phyloP scores from a whole-genome alignment of 2,797 vertebrate genomes.

The Carapus acus region DNA sequence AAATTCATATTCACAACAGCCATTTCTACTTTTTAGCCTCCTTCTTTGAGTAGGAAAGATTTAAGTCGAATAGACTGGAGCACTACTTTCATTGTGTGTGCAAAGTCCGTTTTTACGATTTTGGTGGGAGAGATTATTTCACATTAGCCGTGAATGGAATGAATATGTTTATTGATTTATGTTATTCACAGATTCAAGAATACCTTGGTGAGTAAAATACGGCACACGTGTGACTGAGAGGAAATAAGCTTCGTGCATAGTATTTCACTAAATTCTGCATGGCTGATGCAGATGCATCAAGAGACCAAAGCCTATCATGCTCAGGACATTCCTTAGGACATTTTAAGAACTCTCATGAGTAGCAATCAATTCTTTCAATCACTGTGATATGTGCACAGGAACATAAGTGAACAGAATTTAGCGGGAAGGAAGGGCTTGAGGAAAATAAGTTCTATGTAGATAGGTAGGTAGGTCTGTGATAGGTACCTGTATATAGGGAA shows the following conservation, averaged over 20 bases:
- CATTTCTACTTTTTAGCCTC: slow-evolving; percentile 13
- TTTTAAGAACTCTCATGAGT: slow-evolving; percentile 40
- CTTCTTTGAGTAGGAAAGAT: too few species aligned
- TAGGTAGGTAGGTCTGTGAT: too few species aligned
- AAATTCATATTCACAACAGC: slow-evolving; percentile 19
- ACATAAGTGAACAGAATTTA: background rate
- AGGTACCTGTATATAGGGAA: too few species aligned
- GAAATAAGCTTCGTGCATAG: slow-evolving; percentile 37
- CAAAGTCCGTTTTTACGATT: background rate
- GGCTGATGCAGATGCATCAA: slow-evolving; percentile 53
- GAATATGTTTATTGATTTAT: background rate
- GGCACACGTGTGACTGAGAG: slow-evolving; percentile 5
- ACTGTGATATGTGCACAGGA: background rate
- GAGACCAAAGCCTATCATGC: slow-evolving; percentile 56
- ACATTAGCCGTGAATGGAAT: background rate
- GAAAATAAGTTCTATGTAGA: too few species aligned
- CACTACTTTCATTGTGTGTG: too few species aligned
- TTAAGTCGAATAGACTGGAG: too few species aligned
- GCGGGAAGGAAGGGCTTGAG: background rate
- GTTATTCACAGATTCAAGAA: too few species aligned
- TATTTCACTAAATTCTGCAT: slow-evolving; percentile 59
- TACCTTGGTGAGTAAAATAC: slow-evolving; percentile 2
- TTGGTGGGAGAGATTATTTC: slow-evolving; percentile 5
- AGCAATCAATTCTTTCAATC: background rate
- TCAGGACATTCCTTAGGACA: slow-evolving; percentile 65